phyloP scores from a whole-genome alignment of 2,113 vertebrate species.

The Pipra filicauda region DNA sequence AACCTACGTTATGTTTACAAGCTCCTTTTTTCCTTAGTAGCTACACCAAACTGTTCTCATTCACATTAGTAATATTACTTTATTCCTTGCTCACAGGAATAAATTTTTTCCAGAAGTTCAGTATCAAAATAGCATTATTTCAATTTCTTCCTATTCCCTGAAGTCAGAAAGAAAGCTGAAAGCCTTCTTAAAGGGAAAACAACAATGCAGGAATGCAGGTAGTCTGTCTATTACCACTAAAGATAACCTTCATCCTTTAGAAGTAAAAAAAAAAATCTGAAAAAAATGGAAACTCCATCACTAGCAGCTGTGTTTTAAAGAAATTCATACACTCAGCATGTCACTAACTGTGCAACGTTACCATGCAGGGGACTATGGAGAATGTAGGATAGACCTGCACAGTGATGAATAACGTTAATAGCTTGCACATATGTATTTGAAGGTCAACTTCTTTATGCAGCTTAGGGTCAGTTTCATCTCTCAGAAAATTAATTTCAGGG shows the following conservation, averaged over 20 bases:
- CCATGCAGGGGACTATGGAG: neutral
- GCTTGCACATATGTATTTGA: neutral
- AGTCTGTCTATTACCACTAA: neutral
- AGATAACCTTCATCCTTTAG: neutral
- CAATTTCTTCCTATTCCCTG: neutral
- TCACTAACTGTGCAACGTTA: neutral
- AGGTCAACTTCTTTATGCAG: neutral
- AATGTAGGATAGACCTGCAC: neutral
- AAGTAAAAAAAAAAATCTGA: neutral
- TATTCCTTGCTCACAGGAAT: neutral
- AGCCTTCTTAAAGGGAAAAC: neutral
- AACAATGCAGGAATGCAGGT: neutral
- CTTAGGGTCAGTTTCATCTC: neutral
- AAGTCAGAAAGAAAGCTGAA: neutral
- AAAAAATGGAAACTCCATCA: neutral
- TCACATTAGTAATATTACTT: neutral
- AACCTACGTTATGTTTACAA: neutral
- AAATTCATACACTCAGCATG: neutral
- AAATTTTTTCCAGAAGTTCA: neutral
- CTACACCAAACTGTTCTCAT: neutral
- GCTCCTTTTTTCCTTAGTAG: neutral
- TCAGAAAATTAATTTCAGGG: neutral
- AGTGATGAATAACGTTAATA: neutral
- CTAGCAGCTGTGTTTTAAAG: neutral
- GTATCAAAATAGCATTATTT: neutral